Percentiles rank a stretch among this genome's conserved stretches.
Conservation (phyloP, 2,113 vertebrate genomes). For the Ictalurus punctatus region DNA sequence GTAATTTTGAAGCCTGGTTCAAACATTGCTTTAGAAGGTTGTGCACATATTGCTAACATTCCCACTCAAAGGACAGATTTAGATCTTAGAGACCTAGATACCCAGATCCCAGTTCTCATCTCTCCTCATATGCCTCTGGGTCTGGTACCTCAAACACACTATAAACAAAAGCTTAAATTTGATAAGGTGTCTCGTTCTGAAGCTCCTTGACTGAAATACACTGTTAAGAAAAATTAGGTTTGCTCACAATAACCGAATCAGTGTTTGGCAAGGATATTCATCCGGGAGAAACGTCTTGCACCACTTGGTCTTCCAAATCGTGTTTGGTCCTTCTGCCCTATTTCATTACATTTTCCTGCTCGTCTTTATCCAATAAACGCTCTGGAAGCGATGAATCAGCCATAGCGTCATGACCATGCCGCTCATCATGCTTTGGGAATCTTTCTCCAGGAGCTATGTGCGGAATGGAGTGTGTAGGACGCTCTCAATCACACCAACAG, state of each 20-base stretch:
- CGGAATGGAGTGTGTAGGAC: conserved; percentile 4
- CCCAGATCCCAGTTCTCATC: conserved; percentile 11
- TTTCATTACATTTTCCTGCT: conserved; percentile 38
- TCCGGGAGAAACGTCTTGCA: conserved; percentile 12
- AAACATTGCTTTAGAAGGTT: conserved; percentile 10
- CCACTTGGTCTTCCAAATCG: conserved; percentile 23
- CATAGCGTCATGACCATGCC: background rate
- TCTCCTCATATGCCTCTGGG: background rate
- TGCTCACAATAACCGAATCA: conserved; percentile 39
- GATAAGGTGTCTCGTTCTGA: conserved; percentile 25
- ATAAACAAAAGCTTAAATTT: conserved; percentile 43
- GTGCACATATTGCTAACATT: background rate
- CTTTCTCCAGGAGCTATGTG: background rate
- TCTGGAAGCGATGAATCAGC: conserved; percentile 23
- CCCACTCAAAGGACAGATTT: conserved; percentile 22
- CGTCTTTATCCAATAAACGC: conserved; percentile 40
- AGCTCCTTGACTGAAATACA: conserved; percentile 10
- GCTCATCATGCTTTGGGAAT: conserved; percentile 27
- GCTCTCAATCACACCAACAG: background rate
- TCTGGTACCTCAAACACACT: conserved; percentile 16
- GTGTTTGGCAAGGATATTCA: conserved; percentile 33
- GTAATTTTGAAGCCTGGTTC: background rate
- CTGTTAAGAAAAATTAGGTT: conserved; percentile 35
- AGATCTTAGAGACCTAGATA: conserved; percentile 32
- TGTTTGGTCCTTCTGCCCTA: conserved; percentile 37